Percentiles rank a stretch among this genome's conserved stretches.
Evolutionary conservation across 1,140 invertebrate species (phyloP).

Genomic region (Papilio xuthus): DNA sequence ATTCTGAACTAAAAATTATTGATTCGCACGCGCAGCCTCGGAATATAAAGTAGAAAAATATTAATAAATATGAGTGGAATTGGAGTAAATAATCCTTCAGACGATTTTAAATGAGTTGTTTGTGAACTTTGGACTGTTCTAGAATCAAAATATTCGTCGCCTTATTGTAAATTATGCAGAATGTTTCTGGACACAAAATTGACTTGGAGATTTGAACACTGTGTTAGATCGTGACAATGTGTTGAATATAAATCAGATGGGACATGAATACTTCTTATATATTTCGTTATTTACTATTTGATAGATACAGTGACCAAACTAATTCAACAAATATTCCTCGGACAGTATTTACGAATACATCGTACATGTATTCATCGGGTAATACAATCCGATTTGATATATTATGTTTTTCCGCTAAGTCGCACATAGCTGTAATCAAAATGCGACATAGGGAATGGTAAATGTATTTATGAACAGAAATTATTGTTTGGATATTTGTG

Average conservation of each 20-base stretch:
- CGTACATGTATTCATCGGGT: background rate
- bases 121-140: background rate
- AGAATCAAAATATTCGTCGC: background rate
- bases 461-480: background rate
- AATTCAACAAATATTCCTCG: slow-evolving; percentile 8
- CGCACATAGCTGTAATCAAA: background rate
- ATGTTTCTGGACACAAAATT: background rate
- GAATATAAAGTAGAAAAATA: background rate
- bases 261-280: background rate
- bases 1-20: background rate
- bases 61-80: background rate
- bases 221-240: background rate
- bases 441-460: background rate
- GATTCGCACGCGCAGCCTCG: background rate
- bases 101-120: background rate
- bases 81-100: background rate
- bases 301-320: background rate
- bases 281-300: background rate
- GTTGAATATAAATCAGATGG: background rate
- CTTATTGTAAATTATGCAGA: background rate
- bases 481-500: background rate
- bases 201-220: background rate
- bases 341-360: background rate
- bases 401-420: background rate
- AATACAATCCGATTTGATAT: background rate